Conservation (phyloP, 2,113 vertebrate species). For the Merops nubicus region DNA sequence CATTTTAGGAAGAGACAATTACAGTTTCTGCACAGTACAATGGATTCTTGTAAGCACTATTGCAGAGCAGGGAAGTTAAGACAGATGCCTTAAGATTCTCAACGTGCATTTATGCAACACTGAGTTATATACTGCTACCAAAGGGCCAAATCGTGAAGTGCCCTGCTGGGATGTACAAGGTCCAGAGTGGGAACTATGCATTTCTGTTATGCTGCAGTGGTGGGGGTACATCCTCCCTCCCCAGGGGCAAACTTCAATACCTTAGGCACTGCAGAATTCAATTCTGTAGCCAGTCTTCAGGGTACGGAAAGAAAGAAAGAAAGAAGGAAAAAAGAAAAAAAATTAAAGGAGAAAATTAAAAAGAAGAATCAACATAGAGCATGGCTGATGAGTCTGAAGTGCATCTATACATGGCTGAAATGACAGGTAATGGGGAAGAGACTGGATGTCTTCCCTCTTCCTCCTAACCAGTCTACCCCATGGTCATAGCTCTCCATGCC, state of each 20-base stretch:
- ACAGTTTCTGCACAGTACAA: constrained; percentile 63
- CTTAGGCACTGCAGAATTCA: constrained; percentile 41
- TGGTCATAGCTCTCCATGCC: not conserved
- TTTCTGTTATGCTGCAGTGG: constrained; percentile 50
- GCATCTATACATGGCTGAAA: not conserved
- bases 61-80: constrained; percentile 69
- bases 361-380: not conserved
- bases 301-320: not conserved
- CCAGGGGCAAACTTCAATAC: not conserved
- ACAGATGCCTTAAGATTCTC: constrained; percentile 81
- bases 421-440: not conserved
- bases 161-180: constrained; percentile 61
- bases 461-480: not conserved
- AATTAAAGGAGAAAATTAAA: too few species aligned
- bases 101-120: constrained; percentile 72
- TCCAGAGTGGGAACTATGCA: constrained; percentile 72
- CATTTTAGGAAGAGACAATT: constrained; percentile 69
- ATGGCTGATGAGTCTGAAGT: not conserved
- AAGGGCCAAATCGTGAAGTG: constrained; percentile 72
- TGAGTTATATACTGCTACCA: constrained; percentile 58
- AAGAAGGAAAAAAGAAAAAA: not conserved
- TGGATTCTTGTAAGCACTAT: constrained; percentile 67
- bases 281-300: constrained; percentile 23
- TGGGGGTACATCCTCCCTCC: not conserved
- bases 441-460: not conserved